Evolutionary conservation across 2,113 vertebrate genomes (phyloP).

Genomic region (Myodes glareolus): DNA sequence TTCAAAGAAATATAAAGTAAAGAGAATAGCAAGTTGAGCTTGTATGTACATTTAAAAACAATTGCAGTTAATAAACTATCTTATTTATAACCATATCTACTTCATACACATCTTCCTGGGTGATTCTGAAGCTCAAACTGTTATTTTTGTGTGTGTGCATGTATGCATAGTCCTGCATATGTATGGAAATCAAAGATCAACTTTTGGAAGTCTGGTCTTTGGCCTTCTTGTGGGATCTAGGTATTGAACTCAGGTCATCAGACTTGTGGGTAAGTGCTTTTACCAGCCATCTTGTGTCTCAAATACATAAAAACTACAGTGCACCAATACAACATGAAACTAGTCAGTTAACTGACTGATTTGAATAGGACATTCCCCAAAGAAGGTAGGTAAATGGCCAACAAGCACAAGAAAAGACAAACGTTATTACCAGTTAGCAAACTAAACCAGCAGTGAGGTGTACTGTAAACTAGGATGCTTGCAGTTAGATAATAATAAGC

Average conservation of each 20-base stretch:
- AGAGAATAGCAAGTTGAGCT: neutral
- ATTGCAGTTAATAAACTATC: neutral
- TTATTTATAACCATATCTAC: neutral
- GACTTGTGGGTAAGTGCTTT: neutral
- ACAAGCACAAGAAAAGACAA: neutral
- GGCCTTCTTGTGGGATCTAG: neutral
- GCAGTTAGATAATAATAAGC: neutral
- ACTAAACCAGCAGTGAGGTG: neutral
- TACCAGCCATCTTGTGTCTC: neutral
- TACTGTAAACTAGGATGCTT: neutral
- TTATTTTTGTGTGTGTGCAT: neutral
- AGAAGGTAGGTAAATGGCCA: neutral
- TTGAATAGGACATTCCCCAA: neutral
- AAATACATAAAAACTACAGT: neutral
- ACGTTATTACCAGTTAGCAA: neutral
- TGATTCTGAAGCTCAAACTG: constrained; percentile 28
- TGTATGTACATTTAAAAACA: neutral
- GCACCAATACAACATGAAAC: neutral
- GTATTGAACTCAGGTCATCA: neutral
- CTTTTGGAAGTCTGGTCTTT: neutral
- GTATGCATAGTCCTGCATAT: neutral
- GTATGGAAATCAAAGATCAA: neutral
- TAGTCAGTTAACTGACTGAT: neutral
- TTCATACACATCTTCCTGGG: neutral
- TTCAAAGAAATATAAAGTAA: neutral